Percentiles rank a stretch among this genome's conserved stretches.
Conservation (phyloP, 2,797 vertebrate species). For the Xenentodon cancila region DNA sequence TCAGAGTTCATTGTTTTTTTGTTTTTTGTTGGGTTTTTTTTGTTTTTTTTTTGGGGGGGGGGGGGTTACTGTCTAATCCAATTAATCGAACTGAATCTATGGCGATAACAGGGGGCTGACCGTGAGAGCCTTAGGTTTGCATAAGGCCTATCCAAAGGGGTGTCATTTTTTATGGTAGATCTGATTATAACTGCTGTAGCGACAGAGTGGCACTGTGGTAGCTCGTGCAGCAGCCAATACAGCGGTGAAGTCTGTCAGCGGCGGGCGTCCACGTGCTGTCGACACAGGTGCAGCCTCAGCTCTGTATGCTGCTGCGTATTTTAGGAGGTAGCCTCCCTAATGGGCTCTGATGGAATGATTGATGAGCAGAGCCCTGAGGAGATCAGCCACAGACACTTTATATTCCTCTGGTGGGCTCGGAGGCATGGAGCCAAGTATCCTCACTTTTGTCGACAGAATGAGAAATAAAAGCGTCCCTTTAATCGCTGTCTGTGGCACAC, state of each 20-base stretch:
- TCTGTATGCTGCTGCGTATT: constrained; percentile 67
- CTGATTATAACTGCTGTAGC: constrained; percentile 38
- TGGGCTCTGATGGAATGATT: constrained; percentile 83
- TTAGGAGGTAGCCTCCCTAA: constrained; percentile 77
- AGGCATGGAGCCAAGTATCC: constrained; percentile 69
- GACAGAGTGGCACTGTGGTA: constrained; percentile 15
- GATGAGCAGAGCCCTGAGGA: constrained; percentile 79
- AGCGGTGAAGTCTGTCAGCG: constrained; percentile 40
- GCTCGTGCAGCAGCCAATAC: constrained; percentile 43
- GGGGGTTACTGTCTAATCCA: constrained; percentile 33
- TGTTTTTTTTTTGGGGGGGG: too few species aligned
- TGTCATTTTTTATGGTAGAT: constrained; percentile 39
- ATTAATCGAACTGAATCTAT: constrained; percentile 43
- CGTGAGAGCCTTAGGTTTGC: constrained; percentile 33
- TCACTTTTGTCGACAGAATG: constrained; percentile 54
- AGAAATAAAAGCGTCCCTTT: constrained; percentile 67
- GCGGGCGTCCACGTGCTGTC: constrained; percentile 48
- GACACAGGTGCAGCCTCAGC: constrained; percentile 75
- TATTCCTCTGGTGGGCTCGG: constrained; percentile 76
- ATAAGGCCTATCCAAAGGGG: constrained; percentile 43
- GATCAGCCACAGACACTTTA: constrained; percentile 79
- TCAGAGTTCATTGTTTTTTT: constrained; percentile 27
- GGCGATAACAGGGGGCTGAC: constrained; percentile 48
- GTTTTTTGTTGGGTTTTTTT: too few species aligned
- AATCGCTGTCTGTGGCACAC: constrained; percentile 68